Conservation (phyloP, 2,888 invertebrate genomes). For the Troides aeacus region DNA sequence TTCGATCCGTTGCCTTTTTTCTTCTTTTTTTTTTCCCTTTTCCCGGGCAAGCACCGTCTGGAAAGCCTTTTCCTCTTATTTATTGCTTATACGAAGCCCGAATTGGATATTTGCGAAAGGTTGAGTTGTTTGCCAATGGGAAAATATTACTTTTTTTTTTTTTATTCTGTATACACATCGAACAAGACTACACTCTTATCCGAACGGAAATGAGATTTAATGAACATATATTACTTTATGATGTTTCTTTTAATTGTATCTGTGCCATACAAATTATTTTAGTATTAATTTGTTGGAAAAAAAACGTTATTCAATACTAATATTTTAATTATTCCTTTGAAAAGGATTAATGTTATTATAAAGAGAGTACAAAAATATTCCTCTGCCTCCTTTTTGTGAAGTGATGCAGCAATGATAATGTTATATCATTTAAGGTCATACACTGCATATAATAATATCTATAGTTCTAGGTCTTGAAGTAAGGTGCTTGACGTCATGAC, state of each 20-base stretch:
- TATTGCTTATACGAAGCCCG: slow-evolving; percentile 78
- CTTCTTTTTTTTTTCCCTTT: slow-evolving; percentile 48
- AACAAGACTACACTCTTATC: slow-evolving; percentile 40
- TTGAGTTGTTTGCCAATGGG: slow-evolving; percentile 64
- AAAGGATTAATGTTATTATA: too few species aligned
- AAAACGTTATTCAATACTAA: too few species aligned
- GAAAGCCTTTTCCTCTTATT: slow-evolving; percentile 79
- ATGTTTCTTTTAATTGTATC: neutral
- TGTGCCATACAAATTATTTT: too few species aligned
- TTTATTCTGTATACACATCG: slow-evolving; percentile 30
- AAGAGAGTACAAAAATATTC: too few species aligned
- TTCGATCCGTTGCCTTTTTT: slow-evolving; percentile 76
- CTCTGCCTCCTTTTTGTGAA: too few species aligned
- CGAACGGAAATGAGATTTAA: slow-evolving; percentile 32
- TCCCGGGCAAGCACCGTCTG: slow-evolving; percentile 65
- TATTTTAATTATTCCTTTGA: too few species aligned
- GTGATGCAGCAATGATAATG: too few species aligned
- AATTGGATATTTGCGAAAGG: slow-evolving; percentile 78
- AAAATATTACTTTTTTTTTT: slow-evolving; percentile 55
- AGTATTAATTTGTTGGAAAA: too few species aligned
- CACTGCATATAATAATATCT: too few species aligned
- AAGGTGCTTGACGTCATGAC: too few species aligned
- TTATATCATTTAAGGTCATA: too few species aligned
- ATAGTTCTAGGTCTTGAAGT: too few species aligned
- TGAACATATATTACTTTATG: neutral